Percentiles rank a stretch among this genome's conserved stretches.
Evolutionary conservation across 2,797 vertebrate genomes (phyloP).

Genomic region (Phalloptychus januarius): DNA sequence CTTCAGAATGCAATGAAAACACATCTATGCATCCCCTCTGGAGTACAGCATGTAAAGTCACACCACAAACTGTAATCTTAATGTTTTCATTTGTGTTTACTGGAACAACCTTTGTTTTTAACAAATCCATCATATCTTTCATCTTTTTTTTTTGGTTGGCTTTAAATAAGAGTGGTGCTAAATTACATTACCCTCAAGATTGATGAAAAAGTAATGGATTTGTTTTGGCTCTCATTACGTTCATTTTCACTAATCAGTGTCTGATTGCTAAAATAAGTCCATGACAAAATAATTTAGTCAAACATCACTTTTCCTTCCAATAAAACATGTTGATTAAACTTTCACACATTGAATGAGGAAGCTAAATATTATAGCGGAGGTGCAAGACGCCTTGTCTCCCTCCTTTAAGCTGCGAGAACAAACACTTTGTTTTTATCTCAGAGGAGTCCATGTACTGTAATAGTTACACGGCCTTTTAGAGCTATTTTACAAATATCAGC

Average conservation of each 20-base stretch:
- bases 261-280: not conserved
- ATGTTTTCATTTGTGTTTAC: not conserved
- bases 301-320: not conserved
- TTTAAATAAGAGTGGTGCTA: not conserved
- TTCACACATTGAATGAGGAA: not conserved
- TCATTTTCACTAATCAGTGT: not conserved
- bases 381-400: not conserved
- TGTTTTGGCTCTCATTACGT: not conserved
- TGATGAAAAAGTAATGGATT: not conserved
- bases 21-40: not conserved
- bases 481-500: conserved; percentile 1
- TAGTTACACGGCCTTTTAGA: not conserved
- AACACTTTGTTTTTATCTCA: conserved; percentile 1
- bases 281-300: not conserved
- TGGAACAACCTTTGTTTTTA: not conserved
- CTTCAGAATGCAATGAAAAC: not conserved
- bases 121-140: not conserved
- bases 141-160: not conserved
- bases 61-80: not conserved
- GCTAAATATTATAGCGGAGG: not conserved
- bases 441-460: not conserved
- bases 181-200: not conserved
- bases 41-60: not conserved
- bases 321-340: not conserved
- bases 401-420: not conserved